Evolutionary conservation across 2,888 invertebrate genomes (phyloP), one percentile per base, ranked within the genome.

Genomic region (Polyploca ridens): DNA sequence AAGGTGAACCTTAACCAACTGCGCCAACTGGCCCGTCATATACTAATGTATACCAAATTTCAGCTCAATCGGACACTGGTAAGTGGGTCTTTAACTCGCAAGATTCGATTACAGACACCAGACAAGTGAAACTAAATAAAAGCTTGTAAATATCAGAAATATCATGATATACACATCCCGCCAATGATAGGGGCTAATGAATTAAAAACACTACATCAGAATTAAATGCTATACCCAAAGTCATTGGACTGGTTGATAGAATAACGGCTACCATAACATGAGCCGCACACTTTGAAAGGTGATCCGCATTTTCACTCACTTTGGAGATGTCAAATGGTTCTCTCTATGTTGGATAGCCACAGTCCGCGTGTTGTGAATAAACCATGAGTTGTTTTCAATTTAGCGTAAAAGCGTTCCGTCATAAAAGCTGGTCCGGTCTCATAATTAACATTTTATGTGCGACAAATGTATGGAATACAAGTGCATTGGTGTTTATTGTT

Each of bases 361-460:
- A 79, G 75, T 74, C 79, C 78, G 77, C 86, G 79, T 82, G 90
- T 82, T 81, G 86, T 93, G 92, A 92, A 93, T 93, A 91, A 93
- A 90, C 90, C 91, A 93, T 93, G 93, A 92, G 90, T 87, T 91
- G 91, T 93, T 91, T 93, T 92, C 91, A 92, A 92, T 93, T 93
- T 90, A 83, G 87, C 90, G 91, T 91, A 90, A 93, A 91, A 93
- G 93, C 91, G 87, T 91, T 86, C 76, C 72, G 90, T 90, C 90
- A 90, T 91, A 92, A 91, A 91, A 85, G 85, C 86, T 74, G 80
- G 83, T 82, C 84, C 78, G 75, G 76, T 79, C 77, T 79, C 83
- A 87, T 89, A 91, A 92, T 92, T 91, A 92, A 88, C 88, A 87
- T 88, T 85, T 88, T 86, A 86, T 87, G 79, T 84, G 76, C 78